These are phyloP conservation scores for Aleadryas rufinucha DNA, from an alignment of 2,113 vertebrate species.

Conservation along the genomic window DNA sequence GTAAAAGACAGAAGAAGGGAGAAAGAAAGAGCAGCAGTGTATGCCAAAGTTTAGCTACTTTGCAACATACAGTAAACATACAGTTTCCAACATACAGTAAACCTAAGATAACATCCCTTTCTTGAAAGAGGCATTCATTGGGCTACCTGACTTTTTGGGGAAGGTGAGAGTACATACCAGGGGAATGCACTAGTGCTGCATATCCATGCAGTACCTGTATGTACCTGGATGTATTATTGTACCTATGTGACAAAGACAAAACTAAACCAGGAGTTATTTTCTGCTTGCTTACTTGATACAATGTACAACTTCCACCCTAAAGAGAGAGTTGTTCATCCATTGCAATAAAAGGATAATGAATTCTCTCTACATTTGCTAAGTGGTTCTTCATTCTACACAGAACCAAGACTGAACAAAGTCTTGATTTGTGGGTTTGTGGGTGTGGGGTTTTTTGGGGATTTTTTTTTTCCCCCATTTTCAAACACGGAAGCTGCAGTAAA, in stretches of 20 bases:
- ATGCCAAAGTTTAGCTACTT: background rate
- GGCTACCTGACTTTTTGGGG: background rate
- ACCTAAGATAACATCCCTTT: background rate
- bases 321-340: background rate
- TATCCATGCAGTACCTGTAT: background rate
- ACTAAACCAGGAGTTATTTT: background rate
- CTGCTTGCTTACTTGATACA: background rate
- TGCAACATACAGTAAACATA: background rate
- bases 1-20: background rate
- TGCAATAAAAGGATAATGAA: background rate
- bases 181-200: background rate
- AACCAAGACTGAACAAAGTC: background rate
- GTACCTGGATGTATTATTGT: background rate
- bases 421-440: background rate
- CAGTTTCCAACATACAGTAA: accelerated
- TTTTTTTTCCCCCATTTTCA: accelerated
- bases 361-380: background rate
- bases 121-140: background rate
- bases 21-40: background rate
- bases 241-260: background rate
- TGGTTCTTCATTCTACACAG: background rate
- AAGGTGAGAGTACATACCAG: background rate
- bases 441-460: background rate
- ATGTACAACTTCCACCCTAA: background rate
- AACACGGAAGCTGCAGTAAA: background rate